Evolutionary conservation across 2,888 invertebrate species (phyloP).

Genomic region (Pecten maximus): DNA sequence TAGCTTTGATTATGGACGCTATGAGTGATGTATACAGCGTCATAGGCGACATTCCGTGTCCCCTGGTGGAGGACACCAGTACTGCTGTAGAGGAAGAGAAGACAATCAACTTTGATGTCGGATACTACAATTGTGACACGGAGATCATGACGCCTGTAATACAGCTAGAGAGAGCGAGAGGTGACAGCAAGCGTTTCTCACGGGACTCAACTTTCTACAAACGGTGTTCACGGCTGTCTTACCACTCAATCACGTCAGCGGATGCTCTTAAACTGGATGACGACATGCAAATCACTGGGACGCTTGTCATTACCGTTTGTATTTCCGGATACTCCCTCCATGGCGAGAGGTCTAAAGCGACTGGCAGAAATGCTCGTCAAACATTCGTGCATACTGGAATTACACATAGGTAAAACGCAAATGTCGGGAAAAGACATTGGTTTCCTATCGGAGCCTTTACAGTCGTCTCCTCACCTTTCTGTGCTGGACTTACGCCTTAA

Average conservation of each 20-base stretch:
- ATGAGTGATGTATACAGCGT: slow-evolving; percentile 75
- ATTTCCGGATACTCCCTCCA: slow-evolving; percentile 77
- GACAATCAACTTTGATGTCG: slow-evolving; percentile 76
- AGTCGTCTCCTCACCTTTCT: slow-evolving; percentile 67
- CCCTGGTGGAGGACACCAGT: slow-evolving; percentile 58
- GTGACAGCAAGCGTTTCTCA: slow-evolving; percentile 62
- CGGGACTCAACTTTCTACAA: slow-evolving; percentile 65
- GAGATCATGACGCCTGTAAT: slow-evolving; percentile 74
- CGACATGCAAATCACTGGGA: slow-evolving; percentile 67
- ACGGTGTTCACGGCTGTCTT: slow-evolving; percentile 70
- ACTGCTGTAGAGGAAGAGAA: slow-evolving; percentile 75
- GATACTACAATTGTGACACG: slow-evolving; percentile 74
- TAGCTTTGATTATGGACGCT: slow-evolving; percentile 74
- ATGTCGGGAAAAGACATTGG: slow-evolving; percentile 72
- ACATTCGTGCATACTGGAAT: slow-evolving; percentile 76
- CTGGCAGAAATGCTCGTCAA: slow-evolving; percentile 70
- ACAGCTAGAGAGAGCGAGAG: slow-evolving; percentile 74
- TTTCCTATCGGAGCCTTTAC: slow-evolving; percentile 67
- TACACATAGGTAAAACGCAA: slow-evolving; percentile 78
- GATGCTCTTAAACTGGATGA: slow-evolving; percentile 60
- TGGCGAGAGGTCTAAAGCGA: slow-evolving; percentile 68
- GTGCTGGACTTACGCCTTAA: slow-evolving; percentile 79
- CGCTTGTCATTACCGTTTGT: slow-evolving; percentile 77
- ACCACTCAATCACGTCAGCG: slow-evolving; percentile 66
- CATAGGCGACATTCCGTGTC: slow-evolving; percentile 68